Base-by-base conservation (phyloP, 2,888 invertebrate species). In the Phaonia tiefii region DNA sequence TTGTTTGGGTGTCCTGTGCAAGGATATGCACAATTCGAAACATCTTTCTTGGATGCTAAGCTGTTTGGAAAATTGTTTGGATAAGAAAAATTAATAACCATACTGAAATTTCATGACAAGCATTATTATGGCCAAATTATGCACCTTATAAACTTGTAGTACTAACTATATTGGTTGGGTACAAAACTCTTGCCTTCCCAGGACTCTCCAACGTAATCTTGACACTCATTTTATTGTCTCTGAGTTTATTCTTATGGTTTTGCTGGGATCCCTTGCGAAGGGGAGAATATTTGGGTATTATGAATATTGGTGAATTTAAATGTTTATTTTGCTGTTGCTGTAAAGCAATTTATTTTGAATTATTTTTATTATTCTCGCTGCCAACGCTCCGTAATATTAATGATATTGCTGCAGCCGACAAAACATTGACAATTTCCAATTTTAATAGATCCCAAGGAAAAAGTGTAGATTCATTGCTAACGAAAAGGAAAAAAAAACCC, bases 51-150 rank as follows among this genome's bases (percentile, higher is more conserved):
- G n/a, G n/a, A 3, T 69, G 51, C 70, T 39, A 77, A 71, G 56
- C 71, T 67, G 75, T 46, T n/a, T n/a, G 17, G 60, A 77, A 73
- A 72, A 85, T 85, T 84, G 84, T 84, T 77, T 81, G 83, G 80
- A 75, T 39, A 42, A 83, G 75, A 72, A 75, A 86, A 87, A 88
- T 89, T 87, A 89, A 89, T 89, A 88, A 86, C 86, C 84, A 75
- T 84, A 83, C 84, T 83, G 84, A 84, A 84, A 85, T 86, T 88
- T 87, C 90, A 90, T 90, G 89, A 89, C 87, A 86, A 85, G 90
- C 89, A 89, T 89, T 90, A 89, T 90, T 89, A 89, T 89, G 89
- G 84, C 88, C 89, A 88, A 89, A 90, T 89, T 89, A 90, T 89
- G 85, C 87, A 87, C 89, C 89, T 88, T 86, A 85, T 85, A 85